phyloP scores from a whole-genome alignment of 2,888 invertebrate genomes.

The Teleiodes luculella region DNA sequence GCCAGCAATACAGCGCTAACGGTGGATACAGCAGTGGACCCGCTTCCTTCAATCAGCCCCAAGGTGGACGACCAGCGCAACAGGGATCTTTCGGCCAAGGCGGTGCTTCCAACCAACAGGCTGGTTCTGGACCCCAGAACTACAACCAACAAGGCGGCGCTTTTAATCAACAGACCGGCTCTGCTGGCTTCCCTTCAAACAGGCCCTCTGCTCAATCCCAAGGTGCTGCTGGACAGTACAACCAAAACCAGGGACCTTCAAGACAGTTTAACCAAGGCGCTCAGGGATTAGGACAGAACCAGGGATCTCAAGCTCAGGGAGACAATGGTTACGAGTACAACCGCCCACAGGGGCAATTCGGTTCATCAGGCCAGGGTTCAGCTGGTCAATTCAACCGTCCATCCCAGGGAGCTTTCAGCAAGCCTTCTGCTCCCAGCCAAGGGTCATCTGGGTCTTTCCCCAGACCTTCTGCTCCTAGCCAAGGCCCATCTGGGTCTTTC shows the following conservation, averaged over 20 bases:
- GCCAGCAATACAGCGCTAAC: background rate
- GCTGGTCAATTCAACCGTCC: slow-evolving; percentile 9
- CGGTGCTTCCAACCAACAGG: background rate
- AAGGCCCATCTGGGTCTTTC: too few relatives aligned
- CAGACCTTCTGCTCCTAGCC: slow-evolving; percentile 13
- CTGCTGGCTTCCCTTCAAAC: background rate
- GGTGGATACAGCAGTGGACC: slow-evolving; percentile 4
- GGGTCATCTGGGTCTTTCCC: slow-evolving; percentile 15
- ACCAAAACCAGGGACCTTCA: slow-evolving; percentile 17
- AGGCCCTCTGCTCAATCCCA: slow-evolving; percentile 21
- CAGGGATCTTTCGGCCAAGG: background rate
- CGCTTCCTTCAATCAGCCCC: slow-evolving; percentile 6
- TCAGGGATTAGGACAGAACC: slow-evolving; percentile 13
- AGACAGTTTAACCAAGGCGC: slow-evolving; percentile 9
- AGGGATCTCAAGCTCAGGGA: slow-evolving; percentile 23
- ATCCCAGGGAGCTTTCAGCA: slow-evolving; percentile 8
- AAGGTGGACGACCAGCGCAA: slow-evolving; percentile 1
- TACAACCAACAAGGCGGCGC: slow-evolving; percentile 17
- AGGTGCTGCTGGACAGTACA: slow-evolving; percentile 15
- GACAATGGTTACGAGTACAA: slow-evolving; percentile 31
- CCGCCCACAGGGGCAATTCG: slow-evolving; percentile 22
- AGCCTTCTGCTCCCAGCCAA: slow-evolving; percentile 11
- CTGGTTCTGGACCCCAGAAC: background rate
- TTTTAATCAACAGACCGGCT: background rate
- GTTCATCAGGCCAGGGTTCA: slow-evolving; percentile 14